These are phyloP conservation scores for Sarcophaga bullata DNA, from an alignment of 1,140 invertebrate species.

Conservation along the genomic window DNA sequence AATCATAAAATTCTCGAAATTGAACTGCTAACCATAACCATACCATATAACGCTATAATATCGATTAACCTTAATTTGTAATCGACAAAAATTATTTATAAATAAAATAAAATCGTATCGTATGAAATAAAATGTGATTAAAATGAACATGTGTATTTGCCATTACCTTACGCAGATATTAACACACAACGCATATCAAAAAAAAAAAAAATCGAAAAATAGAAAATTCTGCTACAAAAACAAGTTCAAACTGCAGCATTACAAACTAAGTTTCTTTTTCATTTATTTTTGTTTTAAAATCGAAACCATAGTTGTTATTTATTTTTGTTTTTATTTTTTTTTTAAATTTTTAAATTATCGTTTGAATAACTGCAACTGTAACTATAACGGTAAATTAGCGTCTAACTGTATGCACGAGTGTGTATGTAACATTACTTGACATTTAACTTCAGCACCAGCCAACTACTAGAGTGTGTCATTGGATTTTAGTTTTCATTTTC, in stretches of 20 bases:
- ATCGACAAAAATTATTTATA: background rate
- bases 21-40: too few species aligned
- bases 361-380: background rate
- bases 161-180: background rate
- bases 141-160: background rate
- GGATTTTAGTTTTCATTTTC: background rate
- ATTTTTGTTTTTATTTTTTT: too few species aligned
- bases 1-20: background rate
- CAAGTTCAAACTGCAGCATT: too few species aligned
- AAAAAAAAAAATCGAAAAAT: background rate
- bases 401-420: background rate
- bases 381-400: background rate
- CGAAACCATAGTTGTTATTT: too few species aligned
- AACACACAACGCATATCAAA: background rate
- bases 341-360: too few species aligned
- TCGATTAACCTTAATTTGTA: constrained; percentile 26
- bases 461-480: background rate
- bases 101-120: background rate
- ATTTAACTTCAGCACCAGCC: constrained; percentile 18
- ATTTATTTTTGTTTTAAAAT: too few species aligned
- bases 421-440: constrained; percentile 3
- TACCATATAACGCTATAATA: background rate
- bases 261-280: too few species aligned
- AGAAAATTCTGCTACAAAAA: background rate
- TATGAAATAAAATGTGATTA: background rate